Evolutionary conservation across 2,113 vertebrate genomes (phyloP), one percentile per base, ranked within the genome.

Genomic region (Phasianus colchicus): DNA sequence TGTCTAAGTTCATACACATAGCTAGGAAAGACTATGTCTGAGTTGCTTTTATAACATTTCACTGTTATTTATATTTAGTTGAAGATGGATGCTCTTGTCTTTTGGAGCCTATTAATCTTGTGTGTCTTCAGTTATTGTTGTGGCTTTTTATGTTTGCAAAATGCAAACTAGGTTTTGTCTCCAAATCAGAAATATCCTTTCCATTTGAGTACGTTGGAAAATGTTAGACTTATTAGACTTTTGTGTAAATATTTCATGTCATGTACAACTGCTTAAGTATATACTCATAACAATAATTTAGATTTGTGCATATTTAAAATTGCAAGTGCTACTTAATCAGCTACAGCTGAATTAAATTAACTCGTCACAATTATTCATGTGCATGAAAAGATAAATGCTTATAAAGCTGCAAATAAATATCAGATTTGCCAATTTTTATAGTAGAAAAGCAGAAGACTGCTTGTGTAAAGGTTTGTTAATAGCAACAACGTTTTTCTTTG

Each of bases 291-390:
- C 36, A 58, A 43, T 71, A 91, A 50, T 29, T 64, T 42, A 38
- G 1, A 76, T 71, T 72, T 73, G 20, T 76, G 61, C 11, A n/a
- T 45, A 36, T 77, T 76, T 83, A 69, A 65, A 80, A 90, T 61
- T 79, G 83, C 24, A 83, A 79, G 34, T 75, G 57, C 52, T 84
- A 50, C 21, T 71, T 89, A 67, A 75, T 81, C 78, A 94, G 21
- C 25, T 95, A 9, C 84, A 75, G 71, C 25, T 38, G 47, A 85
- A 89, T n/a, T 94, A 63, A 83, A 92, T 61, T 76, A 88, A 65
- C 40, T 76, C 25, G 43, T 50, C 32, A 47, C 67, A 85, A 76
- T 69, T 85, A 65, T 2, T 1, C 42, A 47, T 66, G 8, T 77
- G 73, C 25, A 21, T 83, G n/a, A 71, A 73, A 67, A 54, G 24